Evolutionary conservation across 2,113 vertebrate genomes (phyloP).

Genomic region (Podocnemis expansa): DNA sequence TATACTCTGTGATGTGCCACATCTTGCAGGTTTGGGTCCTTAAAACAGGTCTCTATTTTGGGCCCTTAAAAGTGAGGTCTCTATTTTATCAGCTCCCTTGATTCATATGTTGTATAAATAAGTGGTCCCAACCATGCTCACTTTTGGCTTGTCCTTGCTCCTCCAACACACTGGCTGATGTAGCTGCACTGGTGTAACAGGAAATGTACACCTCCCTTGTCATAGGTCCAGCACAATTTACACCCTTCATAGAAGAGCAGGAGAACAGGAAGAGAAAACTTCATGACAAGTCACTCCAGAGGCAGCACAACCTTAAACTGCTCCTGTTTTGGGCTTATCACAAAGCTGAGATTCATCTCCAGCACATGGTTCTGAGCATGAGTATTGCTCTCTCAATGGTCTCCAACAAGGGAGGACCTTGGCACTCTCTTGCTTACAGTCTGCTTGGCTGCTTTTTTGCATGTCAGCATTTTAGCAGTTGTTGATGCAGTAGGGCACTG

Average conservation of each 20-base stretch:
- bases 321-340: fast-evolving
- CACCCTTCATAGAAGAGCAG: background rate
- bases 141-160: background rate
- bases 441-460: background rate
- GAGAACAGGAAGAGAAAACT: background rate
- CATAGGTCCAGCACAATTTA: background rate
- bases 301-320: fast-evolving
- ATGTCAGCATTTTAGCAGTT: background rate
- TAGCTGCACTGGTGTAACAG: background rate
- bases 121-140: fast-evolving
- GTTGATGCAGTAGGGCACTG: slow-evolving; percentile 8
- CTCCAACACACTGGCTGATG: background rate
- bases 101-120: background rate
- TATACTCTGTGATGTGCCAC: background rate
- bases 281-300: background rate
- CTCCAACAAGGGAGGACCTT: background rate
- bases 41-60: background rate
- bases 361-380: background rate
- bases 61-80: background rate
- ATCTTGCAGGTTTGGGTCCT: background rate
- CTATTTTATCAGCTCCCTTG: background rate
- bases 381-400: background rate
- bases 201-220: background rate
- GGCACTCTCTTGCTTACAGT: background rate
- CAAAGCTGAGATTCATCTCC: background rate